Base-by-base conservation (phyloP, 2,797 vertebrate genomes). In the Neopelma chrysocephalum region DNA sequence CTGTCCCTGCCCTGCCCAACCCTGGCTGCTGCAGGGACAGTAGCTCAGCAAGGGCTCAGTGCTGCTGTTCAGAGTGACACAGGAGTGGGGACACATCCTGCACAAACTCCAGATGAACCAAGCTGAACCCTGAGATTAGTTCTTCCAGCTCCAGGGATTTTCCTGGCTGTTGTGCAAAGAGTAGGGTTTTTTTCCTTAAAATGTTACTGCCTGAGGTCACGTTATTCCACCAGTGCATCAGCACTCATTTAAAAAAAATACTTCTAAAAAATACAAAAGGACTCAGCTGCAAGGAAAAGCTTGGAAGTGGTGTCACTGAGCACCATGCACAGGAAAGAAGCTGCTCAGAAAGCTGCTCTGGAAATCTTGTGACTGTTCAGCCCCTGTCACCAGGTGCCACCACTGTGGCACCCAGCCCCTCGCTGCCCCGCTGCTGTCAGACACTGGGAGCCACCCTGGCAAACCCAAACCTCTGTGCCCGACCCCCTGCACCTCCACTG, bases 1-100 rank as follows among this genome's bases (percentile, higher is more conserved):
- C 66, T 80, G 62, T 54, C 68, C 12, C 45, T 32, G 9, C 2
- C 47, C 80, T 17, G 72, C 42, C 60, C 47, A 58, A 68, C 50
- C 79, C 15, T 25, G 16, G 4, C 79, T 61, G 65, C 83, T 79
- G 73, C 12, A 10, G 81, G 71, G 75, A 36, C 70, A 62, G 81
- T 11, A 23, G 16, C 11, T 3, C 6, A 29, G 82, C 0, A 0
- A 58, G 3, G 11, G 80, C 42, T 47, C 23, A 8, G 0, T 57
- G 70, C 76, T 50, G 76, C 72, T 34, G 31, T 26, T 27, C 53
- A 11, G 61, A 60, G 68, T 22, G 70, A 27, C 70, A 26, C 42
- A 3, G 54, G 4, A 29, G 66, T 7, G 68, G 65, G 80, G 75
- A 73, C 82, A 43, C 15, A 1, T 40, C 58, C 75, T 61, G 32